Evolutionary conservation across 2,113 vertebrate genomes (phyloP).

Genomic region (Corvus moneduloides): DNA sequence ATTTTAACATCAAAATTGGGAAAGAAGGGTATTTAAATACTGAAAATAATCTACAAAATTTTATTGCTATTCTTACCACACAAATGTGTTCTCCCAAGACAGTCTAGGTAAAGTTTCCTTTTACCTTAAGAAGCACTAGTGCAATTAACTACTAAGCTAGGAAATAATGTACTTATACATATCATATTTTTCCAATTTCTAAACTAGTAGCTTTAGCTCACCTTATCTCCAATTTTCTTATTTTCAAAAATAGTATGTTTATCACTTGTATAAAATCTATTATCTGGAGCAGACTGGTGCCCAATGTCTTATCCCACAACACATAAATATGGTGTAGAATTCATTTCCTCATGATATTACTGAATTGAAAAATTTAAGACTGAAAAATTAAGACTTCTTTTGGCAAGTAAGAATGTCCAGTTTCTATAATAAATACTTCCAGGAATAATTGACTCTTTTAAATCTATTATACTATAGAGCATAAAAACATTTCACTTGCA

Average conservation of each 20-base stretch:
- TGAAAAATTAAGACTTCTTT: slow-evolving; percentile 1
- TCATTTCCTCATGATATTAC: background rate
- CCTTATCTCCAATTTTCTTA: background rate
- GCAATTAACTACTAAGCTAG: slow-evolving; percentile 8
- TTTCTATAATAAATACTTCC: slow-evolving; percentile 11
- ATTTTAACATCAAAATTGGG: background rate
- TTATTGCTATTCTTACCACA: background rate
- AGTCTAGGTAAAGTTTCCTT: background rate
- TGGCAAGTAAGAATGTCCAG: background rate
- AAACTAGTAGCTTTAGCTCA: slow-evolving; percentile 8
- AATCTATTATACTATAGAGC: background rate
- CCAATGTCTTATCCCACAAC: background rate
- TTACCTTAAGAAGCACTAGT: slow-evolving; percentile 9
- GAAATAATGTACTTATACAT: background rate
- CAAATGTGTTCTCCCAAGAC: background rate
- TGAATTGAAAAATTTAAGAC: background rate
- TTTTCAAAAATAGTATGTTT: background rate
- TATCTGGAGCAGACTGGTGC: background rate
- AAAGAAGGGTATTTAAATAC: slow-evolving; percentile 10
- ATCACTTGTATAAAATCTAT: slow-evolving; percentile 1
- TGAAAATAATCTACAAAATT: background rate
- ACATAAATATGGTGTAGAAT: background rate
- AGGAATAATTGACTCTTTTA: background rate
- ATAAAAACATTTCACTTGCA: slow-evolving; percentile 23
- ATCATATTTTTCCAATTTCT: background rate